Percentiles rank a stretch among this genome's conserved stretches.
Evolutionary conservation across 2,113 vertebrate species (phyloP).

Genomic region (cattle (Bos taurus)): DNA sequence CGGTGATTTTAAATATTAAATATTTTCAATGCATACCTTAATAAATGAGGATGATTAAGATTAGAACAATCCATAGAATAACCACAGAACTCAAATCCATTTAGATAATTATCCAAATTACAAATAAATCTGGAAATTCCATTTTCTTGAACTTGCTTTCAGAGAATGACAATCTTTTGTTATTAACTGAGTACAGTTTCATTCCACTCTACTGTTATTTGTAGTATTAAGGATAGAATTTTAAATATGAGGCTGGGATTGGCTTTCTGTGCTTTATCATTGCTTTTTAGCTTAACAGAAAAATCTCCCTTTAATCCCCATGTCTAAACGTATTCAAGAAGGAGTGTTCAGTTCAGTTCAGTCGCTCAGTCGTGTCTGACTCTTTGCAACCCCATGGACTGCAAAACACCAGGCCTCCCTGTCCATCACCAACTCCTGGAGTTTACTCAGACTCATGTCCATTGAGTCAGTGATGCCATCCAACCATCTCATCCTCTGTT

Average conservation of each 20-base stretch:
- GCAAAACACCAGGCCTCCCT: not conserved
- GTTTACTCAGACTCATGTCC: not conserved
- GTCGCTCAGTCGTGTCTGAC: not conserved
- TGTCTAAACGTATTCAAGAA: not conserved
- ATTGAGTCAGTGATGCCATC: not conserved
- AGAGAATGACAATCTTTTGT: not conserved
- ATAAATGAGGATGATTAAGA: not conserved
- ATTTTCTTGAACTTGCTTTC: slow-evolving; percentile 14
- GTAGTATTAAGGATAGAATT: not conserved
- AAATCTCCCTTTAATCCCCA: not conserved
- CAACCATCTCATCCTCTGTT: not conserved
- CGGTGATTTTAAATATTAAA: not conserved
- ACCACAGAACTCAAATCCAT: not conserved
- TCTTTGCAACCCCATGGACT: not conserved
- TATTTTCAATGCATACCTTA: not conserved
- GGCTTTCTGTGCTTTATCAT: not conserved
- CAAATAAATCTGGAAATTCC: not conserved
- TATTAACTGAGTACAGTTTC: not conserved
- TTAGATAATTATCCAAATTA: slow-evolving; percentile 9
- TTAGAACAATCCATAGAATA: not conserved
- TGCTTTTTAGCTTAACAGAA: not conserved
- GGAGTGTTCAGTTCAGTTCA: not conserved
- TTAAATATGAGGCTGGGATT: not conserved
- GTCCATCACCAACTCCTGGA: not conserved
- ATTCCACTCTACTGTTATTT: not conserved